Evolutionary conservation across 1,140 invertebrate genomes (phyloP), one percentile per base, ranked within the genome.

Genomic region (Mycetomoellerius zeteki): DNA sequence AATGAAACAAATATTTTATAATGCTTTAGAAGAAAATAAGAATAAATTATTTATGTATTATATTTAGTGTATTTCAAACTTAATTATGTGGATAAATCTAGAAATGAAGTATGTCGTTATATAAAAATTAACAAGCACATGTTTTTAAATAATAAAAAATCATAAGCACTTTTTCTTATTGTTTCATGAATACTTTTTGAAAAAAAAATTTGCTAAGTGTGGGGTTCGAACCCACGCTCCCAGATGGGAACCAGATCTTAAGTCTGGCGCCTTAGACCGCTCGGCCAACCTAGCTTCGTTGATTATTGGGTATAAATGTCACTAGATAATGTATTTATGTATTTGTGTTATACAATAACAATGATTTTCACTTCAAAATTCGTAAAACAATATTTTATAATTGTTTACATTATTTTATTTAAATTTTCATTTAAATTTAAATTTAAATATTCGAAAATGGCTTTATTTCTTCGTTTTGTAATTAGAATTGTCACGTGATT

Each of bases 221-320:
- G 95, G 95, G 95, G 95, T 95, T 96, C 96, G 95, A 96, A 96
- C 96, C 95, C 95, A 96, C 96, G 95, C 95, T 95, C 95, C 95
- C 95, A 90, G 86, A 90, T 84, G 95, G 95, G 95, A 96, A 96
- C 95, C 95, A 96, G 95, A 96, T 89, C 95, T 96, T 96, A 96
- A 96, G 92, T 96, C 95, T 96, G 95, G 95, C 95, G 95, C 95
- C 95, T 96, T 96, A 96, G 95, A 96, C 95, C 95, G 94, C 95
- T 96, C 95, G 95, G 95, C 95, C 95, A 96, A 96, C 95, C 94
- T 95, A 94, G 94, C 94, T 87, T 84, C 1, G 10, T 2, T 30
- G 54, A 71, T 3, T 62, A 6, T 0, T 37, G 7, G 3, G 0
- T 47, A 14, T 2, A 50, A 75, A 50, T 75, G 16, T 19, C 6